phyloP scores from a whole-genome alignment of 1,140 invertebrate species.

The Heliothis virescens region DNA sequence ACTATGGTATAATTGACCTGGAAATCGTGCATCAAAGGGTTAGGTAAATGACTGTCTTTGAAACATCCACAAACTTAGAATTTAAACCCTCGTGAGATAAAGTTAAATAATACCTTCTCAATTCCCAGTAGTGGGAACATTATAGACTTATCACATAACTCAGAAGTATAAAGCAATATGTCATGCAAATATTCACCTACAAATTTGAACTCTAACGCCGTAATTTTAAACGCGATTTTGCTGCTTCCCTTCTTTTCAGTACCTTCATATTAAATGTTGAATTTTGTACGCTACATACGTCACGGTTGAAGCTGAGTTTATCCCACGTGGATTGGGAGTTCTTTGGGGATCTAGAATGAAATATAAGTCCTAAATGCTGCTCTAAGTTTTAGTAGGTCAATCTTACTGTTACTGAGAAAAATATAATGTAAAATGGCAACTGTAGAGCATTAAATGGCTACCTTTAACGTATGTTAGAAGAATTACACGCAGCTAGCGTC shows the following conservation, averaged over 20 bases:
- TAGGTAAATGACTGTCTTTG: too few relatives aligned
- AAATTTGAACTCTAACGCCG: neutral
- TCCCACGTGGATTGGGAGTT: slow-evolving; percentile 12
- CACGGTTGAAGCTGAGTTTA: neutral
- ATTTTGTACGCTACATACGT: neutral
- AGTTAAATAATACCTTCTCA: too few relatives aligned
- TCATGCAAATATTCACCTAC: neutral
- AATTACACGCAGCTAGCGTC: neutral
- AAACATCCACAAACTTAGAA: too few relatives aligned
- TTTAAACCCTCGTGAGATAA: too few relatives aligned
- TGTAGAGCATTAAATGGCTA: neutral
- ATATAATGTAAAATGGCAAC: too few relatives aligned
- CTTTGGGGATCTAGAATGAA: neutral
- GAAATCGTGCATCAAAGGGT: too few relatives aligned
- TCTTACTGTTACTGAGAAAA: neutral
- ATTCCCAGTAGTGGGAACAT: too few relatives aligned
- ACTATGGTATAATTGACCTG: too few relatives aligned
- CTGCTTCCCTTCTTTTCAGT: neutral
- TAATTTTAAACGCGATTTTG: neutral
- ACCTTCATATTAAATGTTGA: neutral
- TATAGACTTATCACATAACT: too few relatives aligned
- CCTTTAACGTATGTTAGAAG: neutral
- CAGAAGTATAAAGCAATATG: too few relatives aligned
- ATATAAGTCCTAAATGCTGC: neutral
- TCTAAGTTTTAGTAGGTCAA: neutral